Conservation (phyloP, 53 echinoderm and acorn worm species). For the Temnopleurus reevesii region DNA sequence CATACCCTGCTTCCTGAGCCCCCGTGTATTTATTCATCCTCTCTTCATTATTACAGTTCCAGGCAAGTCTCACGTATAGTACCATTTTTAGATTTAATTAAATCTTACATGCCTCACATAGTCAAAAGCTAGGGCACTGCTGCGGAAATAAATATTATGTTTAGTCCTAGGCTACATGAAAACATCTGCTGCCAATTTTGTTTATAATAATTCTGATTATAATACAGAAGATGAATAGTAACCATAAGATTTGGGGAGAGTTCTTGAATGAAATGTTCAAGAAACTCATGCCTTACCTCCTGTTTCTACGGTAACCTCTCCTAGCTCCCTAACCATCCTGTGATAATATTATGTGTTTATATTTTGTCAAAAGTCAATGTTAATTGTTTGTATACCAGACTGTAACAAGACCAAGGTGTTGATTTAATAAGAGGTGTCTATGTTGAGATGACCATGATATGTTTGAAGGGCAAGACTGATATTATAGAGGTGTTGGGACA, state of each 20-base stretch:
- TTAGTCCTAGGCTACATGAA: no score
- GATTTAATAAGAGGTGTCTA: neutral
- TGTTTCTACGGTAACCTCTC: neutral
- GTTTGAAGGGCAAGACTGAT: neutral
- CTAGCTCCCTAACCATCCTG: neutral
- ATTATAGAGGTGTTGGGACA: conserved; percentile 3
- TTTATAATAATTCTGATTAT: no score
- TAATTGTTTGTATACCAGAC: conserved; percentile 14
- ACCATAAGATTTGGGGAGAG: neutral
- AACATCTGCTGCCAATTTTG: conserved; percentile 1
- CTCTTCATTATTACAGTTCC: neutral
- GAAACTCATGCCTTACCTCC: neutral
- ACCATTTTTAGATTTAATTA: conserved; percentile 1
- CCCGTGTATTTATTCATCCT: neutral
- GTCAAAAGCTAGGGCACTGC: neutral
- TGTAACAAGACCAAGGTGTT: neutral
- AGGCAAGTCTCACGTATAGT: neutral
- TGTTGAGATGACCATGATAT: conserved; percentile 18
- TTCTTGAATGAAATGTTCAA: neutral
- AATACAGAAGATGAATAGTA: neutral
- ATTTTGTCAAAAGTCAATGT: neutral
- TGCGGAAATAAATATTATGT: neutral
- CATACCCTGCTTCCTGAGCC: no score
- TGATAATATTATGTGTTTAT: neutral
- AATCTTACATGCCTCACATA: neutral